Evolutionary conservation across 2,797 vertebrate genomes (phyloP).

Genomic region (Adelosebastes latens): DNA sequence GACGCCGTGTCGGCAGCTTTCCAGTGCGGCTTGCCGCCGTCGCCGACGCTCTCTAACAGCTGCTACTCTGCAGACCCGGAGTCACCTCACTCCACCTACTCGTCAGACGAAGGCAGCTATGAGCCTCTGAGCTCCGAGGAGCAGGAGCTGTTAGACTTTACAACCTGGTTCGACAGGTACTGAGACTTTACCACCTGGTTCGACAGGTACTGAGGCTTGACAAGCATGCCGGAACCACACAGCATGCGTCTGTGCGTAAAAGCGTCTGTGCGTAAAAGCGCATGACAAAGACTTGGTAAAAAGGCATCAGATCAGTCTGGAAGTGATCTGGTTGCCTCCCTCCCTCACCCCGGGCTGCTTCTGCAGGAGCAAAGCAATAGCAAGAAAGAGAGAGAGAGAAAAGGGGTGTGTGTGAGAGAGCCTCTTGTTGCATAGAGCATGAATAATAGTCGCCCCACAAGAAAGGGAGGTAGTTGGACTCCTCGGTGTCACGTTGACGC

Average conservation of each 20-base stretch:
- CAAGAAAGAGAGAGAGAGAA: constrained; percentile 29
- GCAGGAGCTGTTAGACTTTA: constrained; percentile 92
- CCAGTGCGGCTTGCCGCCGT: constrained; percentile 85
- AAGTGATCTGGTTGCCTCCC: constrained; percentile 60
- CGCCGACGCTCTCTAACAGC: constrained; percentile 79
- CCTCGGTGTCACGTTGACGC: constrained; percentile 57
- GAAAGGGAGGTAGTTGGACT: constrained; percentile 57
- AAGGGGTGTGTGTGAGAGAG: constrained; percentile 30
- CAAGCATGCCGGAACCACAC: not conserved
- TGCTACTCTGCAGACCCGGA: constrained; percentile 89
- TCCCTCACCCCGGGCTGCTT: constrained; percentile 56
- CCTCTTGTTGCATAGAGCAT: constrained; percentile 30
- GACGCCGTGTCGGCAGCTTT: constrained; percentile 88
- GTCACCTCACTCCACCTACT: constrained; percentile 89
- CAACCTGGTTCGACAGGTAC: constrained; percentile 90
- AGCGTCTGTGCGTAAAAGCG: constrained; percentile 52
- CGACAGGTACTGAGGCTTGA: constrained; percentile 88
- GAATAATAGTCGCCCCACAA: constrained; percentile 29
- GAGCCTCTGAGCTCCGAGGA: constrained; percentile 92
- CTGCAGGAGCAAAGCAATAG: constrained; percentile 69
- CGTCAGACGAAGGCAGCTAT: constrained; percentile 91
- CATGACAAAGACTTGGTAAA: constrained; percentile 37
- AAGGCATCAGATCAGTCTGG: constrained; percentile 52
- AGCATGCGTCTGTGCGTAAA: constrained; percentile 51
- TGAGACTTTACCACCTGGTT: constrained; percentile 92